A percentile compares a stretch with the other conserved stretches of the same genome.
Evolutionary conservation across 1,140 invertebrate genomes (phyloP).

Genomic region (Steinernema feltiae): DNA sequence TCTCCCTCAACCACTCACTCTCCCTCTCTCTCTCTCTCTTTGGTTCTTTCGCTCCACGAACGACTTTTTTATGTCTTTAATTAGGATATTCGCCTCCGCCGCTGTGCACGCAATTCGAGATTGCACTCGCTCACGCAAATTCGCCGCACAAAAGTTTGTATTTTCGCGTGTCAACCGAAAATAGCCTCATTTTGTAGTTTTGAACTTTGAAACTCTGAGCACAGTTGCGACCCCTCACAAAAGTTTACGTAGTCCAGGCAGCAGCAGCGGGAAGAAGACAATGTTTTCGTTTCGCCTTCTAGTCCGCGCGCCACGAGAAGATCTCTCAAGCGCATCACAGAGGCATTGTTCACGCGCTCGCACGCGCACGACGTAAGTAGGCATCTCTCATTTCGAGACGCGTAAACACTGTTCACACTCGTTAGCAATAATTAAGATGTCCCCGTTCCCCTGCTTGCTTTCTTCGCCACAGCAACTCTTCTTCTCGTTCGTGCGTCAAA

Average conservation of each 20-base stretch:
- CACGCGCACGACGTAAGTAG: not conserved
- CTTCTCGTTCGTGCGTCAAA: not conserved
- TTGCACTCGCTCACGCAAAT: not conserved
- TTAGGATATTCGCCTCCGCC: conserved; percentile 11
- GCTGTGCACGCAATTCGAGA: not conserved
- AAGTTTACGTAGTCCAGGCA: too few relatives aligned
- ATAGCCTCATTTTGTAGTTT: not conserved
- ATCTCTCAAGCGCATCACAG: conserved; percentile 15
- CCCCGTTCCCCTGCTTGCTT: not conserved
- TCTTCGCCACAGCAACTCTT: not conserved
- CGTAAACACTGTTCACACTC: conserved; percentile 15
- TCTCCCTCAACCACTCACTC: not conserved
- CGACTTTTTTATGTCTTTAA: conserved; percentile 15
- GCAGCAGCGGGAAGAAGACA: too few relatives aligned
- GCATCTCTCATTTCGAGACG: conserved; percentile 3
- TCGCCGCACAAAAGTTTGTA: not conserved
- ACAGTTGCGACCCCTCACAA: too few relatives aligned
- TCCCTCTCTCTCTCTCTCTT: not conserved
- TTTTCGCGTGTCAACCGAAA: not conserved
- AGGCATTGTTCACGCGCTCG: not conserved
- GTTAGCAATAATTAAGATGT: conserved; percentile 12
- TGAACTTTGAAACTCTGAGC: not conserved
- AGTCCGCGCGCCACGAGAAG: too few relatives aligned
- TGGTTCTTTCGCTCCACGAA: not conserved
- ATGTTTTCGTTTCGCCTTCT: not conserved